These are phyloP conservation scores for Leptogaster cylindrica DNA, from an alignment of 2,888 invertebrate genomes.

Conservation along the genomic window DNA sequence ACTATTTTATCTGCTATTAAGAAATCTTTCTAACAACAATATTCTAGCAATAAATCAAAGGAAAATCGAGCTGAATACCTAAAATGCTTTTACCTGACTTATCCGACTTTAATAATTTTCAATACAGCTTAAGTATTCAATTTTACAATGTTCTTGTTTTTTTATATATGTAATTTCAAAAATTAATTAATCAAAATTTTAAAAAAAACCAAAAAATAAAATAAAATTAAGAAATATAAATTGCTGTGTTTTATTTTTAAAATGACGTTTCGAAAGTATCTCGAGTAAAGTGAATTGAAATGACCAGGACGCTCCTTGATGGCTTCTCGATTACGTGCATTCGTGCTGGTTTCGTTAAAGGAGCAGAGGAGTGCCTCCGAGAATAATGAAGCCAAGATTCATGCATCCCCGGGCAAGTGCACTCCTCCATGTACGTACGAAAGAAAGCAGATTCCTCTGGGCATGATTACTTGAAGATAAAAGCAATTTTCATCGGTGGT, in stretches of 20 bases:
- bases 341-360: background rate
- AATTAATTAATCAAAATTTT: background rate
- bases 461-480: slow-evolving; percentile 14
- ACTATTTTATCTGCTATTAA: slow-evolving; percentile 21
- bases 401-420: slow-evolving; percentile 1
- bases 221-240: slow-evolving; percentile 12
- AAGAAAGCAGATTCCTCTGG: slow-evolving; percentile 1
- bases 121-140: slow-evolving; percentile 33
- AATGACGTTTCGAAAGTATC: too few species aligned
- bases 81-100: slow-evolving; percentile 33
- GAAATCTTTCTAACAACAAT: slow-evolving; percentile 32
- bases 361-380: background rate
- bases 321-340: background rate
- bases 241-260: too few species aligned
- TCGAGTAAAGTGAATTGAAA: too few species aligned
- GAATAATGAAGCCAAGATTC: background rate
- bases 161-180: background rate
- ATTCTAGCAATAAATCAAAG: slow-evolving; percentile 35
- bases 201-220: slow-evolving; percentile 12
- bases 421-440: background rate
- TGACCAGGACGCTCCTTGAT: background rate
- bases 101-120: slow-evolving; percentile 36
- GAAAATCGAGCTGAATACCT: slow-evolving; percentile 27
- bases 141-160: slow-evolving; percentile 26
- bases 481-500: background rate